Evolutionary conservation across 2,888 invertebrate genomes (phyloP).

Genomic region (Embidobia sp.): DNA sequence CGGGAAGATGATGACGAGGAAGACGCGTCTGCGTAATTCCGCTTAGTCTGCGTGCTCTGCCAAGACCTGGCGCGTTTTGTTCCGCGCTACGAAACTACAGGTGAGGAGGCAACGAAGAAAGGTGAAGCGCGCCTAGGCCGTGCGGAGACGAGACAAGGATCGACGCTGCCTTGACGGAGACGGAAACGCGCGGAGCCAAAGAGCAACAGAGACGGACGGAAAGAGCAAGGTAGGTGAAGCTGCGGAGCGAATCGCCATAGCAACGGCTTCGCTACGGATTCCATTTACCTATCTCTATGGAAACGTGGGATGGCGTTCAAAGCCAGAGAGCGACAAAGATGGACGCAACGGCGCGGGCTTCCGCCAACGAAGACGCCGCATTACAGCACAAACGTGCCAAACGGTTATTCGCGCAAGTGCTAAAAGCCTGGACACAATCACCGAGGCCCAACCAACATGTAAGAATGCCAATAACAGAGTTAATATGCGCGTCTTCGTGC

Average conservation of each 20-base stretch:
- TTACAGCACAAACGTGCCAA: no score
- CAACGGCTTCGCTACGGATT: constrained; percentile 81
- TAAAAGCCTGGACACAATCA: constrained; percentile 74
- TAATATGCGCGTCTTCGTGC: constrained; percentile 30
- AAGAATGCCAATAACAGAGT: constrained; percentile 32
- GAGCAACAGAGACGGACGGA: constrained; percentile 50
- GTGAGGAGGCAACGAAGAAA: constrained; percentile 55
- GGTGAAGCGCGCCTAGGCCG: constrained; percentile 35
- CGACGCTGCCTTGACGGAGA: constrained; percentile 44
- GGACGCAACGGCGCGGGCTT: constrained; percentile 54
- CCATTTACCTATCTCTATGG: constrained; percentile 81
- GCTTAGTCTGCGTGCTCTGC: constrained; percentile 38
- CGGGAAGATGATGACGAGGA: constrained; percentile 67
- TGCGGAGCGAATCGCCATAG: constrained; percentile 79
- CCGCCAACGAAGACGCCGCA: constrained; percentile 49
- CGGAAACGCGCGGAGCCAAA: constrained; percentile 59
- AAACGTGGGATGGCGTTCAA: constrained; percentile 80
- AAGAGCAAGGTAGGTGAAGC: constrained; percentile 66
- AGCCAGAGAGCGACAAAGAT: constrained; percentile 70
- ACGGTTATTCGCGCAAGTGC: constrained; percentile 57
- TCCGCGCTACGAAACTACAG: constrained; percentile 45
- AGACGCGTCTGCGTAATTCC: constrained; percentile 56
- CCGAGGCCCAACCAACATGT: constrained; percentile 47
- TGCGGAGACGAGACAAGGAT: constrained; percentile 39
- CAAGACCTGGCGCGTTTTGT: constrained; percentile 51